These are phyloP conservation scores for Chrysogorgia sp. DNA, from an alignment of 92 coral and sea anemone genomes.

Conservation along the genomic window DNA sequence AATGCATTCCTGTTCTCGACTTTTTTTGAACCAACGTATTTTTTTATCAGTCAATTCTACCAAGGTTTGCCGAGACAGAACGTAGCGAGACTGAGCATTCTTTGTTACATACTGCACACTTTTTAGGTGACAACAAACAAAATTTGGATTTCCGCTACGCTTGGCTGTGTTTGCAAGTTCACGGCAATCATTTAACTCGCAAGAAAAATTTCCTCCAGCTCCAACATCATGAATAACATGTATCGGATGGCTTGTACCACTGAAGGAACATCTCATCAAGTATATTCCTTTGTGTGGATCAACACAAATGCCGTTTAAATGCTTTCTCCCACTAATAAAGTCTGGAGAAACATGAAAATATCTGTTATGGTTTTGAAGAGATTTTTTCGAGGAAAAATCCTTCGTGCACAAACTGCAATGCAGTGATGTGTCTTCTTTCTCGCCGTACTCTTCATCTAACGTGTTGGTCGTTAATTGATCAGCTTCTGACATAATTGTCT, in stretches of 20 bases:
- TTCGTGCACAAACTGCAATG: constrained; percentile 45
- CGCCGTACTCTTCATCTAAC: neutral
- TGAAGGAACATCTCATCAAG: constrained; percentile 54
- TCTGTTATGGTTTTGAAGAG: constrained; percentile 53
- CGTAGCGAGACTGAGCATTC: constrained; percentile 8
- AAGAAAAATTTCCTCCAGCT: constrained; percentile 11
- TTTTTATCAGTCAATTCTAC: constrained; percentile 31
- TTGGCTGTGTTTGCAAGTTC: constrained; percentile 50
- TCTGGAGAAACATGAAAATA: constrained; percentile 51
- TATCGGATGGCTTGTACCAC: constrained; percentile 56
- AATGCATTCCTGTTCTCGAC: constrained; percentile 35
- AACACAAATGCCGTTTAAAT: constrained; percentile 55
- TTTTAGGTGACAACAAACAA: constrained; percentile 54
- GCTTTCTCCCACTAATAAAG: constrained; percentile 32
- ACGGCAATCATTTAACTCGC: constrained; percentile 52
- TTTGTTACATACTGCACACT: constrained; percentile 53
- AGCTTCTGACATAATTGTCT: neutral
- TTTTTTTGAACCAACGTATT: constrained; percentile 51
- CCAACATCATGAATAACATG: constrained; percentile 28
- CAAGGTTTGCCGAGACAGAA: constrained; percentile 30
- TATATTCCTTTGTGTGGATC: constrained; percentile 56
- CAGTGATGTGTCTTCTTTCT: neutral
- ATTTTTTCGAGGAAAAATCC: constrained; percentile 41
- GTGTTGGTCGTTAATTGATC: neutral
- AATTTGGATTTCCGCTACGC: constrained; percentile 57